Conservation (phyloP, 2,888 invertebrate genomes). For the Panorpa germanica region DNA sequence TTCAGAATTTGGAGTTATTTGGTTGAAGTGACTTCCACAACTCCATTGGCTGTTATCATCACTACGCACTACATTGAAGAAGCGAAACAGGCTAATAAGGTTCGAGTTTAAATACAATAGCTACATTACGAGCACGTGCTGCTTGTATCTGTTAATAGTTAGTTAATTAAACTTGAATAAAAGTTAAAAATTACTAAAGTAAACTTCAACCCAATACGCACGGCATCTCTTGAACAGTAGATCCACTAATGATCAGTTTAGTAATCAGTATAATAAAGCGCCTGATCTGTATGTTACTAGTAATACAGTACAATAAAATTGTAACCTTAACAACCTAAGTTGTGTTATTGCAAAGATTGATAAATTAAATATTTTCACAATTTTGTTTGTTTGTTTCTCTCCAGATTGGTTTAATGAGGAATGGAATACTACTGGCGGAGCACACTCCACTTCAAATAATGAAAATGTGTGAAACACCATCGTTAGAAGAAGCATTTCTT, state of each 20-base stretch:
- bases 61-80: slow-evolving; percentile 94
- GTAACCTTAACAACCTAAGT: no score
- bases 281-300: no score
- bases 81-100: slow-evolving; percentile 61
- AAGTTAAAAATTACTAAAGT: no score
- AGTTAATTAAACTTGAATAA: no score
- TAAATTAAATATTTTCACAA: neutral
- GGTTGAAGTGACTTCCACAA: slow-evolving; percentile 44
- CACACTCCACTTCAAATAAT: slow-evolving; percentile 59
- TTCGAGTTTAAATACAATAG: slow-evolving; percentile 21
- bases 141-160: slow-evolving; percentile 6
- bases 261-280: no score
- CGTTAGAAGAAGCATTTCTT: slow-evolving; percentile 77
- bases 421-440: slow-evolving; percentile 71
- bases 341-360: no score
- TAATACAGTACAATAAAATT: no score
- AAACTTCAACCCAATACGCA: no score
- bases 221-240: no score
- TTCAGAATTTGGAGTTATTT: slow-evolving; percentile 79
- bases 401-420: slow-evolving; percentile 79
- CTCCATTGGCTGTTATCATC: slow-evolving; percentile 66
- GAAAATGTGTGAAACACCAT: slow-evolving; percentile 43
- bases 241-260: no score
- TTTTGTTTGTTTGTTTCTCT: slow-evolving; percentile 9
- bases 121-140: neutral